Conservation (phyloP, 2,888 invertebrate genomes). For the Dolomedes plantarius region DNA sequence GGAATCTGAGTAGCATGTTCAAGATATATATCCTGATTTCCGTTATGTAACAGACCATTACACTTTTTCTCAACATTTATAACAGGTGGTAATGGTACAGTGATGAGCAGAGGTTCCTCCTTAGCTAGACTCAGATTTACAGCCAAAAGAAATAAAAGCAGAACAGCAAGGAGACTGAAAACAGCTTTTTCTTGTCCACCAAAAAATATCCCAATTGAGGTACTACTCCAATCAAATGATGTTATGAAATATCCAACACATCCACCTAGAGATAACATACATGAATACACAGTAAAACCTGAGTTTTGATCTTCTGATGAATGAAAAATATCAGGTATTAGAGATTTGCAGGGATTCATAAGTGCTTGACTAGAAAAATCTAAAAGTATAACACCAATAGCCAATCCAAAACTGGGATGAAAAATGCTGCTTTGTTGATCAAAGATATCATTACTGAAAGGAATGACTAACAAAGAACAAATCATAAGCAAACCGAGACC, state of each 20-base stretch:
- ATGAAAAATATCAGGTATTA: slow-evolving; percentile 75
- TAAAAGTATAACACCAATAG: slow-evolving; percentile 74
- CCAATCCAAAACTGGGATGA: slow-evolving; percentile 72
- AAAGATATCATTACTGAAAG: slow-evolving; percentile 75
- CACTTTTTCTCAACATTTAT: slow-evolving; percentile 38
- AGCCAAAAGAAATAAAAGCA: slow-evolving; percentile 73
- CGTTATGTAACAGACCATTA: slow-evolving; percentile 24
- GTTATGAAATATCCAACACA: slow-evolving; percentile 76
- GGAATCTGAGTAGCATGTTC: background rate
- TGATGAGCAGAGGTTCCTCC: slow-evolving; percentile 71
- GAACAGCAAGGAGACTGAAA: slow-evolving; percentile 74
- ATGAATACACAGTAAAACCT: slow-evolving; percentile 75
- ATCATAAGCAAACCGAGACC: slow-evolving; percentile 76
- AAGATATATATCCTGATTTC: background rate
- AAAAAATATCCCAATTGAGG: slow-evolving; percentile 56
- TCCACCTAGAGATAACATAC: slow-evolving; percentile 75
- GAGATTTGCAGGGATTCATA: slow-evolving; percentile 76
- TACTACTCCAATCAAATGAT: slow-evolving; percentile 74
- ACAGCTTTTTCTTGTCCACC: slow-evolving; percentile 75
- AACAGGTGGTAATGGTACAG: background rate
- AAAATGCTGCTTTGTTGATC: slow-evolving; percentile 14
- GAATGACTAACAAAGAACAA: slow-evolving; percentile 77
- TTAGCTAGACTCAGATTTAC: slow-evolving; percentile 74
- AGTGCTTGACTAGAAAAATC: slow-evolving; percentile 75
- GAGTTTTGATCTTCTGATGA: slow-evolving; percentile 71